Base-by-base conservation (phyloP, 2,113 vertebrate species). In the Pomatostomus ruficeps region DNA sequence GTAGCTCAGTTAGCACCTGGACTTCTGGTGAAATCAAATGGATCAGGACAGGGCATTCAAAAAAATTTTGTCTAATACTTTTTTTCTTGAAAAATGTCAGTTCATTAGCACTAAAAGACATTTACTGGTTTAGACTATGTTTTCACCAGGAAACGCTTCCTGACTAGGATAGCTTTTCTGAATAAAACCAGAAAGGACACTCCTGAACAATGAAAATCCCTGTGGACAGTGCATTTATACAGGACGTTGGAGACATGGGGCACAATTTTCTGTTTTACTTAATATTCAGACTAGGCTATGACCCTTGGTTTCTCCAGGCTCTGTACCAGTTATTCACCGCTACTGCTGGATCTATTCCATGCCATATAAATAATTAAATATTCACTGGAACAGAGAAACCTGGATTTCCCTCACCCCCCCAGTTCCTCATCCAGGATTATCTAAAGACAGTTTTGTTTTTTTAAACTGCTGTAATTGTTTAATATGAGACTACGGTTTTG, bases 281-380 rank as follows among this genome's bases (percentile, higher is more conserved):
- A 91, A 81, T 93, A 95, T 91, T 89, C 83, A 85, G 80, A 40
- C 63, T 67, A 67, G 31, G 59, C 70, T 86, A 55, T 66, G 88
- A 90, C 94, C 94, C 89, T 61, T 57, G 35, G 22, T 89, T 89
- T 93, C 73, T 89, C 12, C 48, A 68, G 40, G 10, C 65, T 80
- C 73, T 74, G 14, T 74, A 59, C 19, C 42, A 71, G 59, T 79
- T 85, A 71, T 86, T 93, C 82, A n/a, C 26, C 58, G 40, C 62
- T 80, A 58, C 75, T 73, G 75, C 80, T 91, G 80, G 80, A 87
- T 48, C 86, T 72, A 29, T 81, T 89, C 65, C 40, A 26, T 75
- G 40, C 25, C 61, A 66, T 65, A 86, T 78, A 91, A 89, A 91
- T 96, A 96, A 96, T 84, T 75, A 93, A 83, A 84, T 89, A 95